Base-by-base conservation (phyloP, 1,140 invertebrate genomes). In the Homalodisca vitripennis region DNA sequence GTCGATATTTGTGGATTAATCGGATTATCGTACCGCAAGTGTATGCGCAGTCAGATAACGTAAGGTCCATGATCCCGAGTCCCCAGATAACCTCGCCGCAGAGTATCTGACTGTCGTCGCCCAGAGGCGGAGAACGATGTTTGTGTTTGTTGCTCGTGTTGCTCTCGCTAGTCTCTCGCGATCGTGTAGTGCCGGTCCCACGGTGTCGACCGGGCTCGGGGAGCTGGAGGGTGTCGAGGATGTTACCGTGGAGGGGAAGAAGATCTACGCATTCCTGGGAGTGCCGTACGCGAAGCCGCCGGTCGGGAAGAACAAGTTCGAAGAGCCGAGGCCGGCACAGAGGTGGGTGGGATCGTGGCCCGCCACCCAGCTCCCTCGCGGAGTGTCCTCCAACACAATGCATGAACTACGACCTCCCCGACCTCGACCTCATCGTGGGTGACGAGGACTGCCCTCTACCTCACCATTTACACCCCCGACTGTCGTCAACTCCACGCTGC, bases 401-500 rank as follows among this genome's bases (percentile, higher is more conserved):
- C 26, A 26, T 66, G 10, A 32, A 66, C 32, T 6, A 27, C 6
- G 26, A 22, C 10, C 17, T 47, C 31, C 17, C 20, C n/a, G 17
- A 31, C 12, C 10, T 17, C 22, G 14, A n/a, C 12, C 20, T 17
- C 2, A 51, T 64, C 17, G 29, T 60, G 6, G 68, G 68, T 31
- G 68, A 48, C 14, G 68, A 69, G n/a, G 68, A 69, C 30, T 69
- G 68, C 22, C 53, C n/a, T 69, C 14, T 69, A 62, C 31, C 22
- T 69, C 20, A 69, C 63, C 30, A 46, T 69, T n/a, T 69, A 47
- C 26, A 69, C 68, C 13, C 68, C 68, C 3, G 3, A 6, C 29
- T n/a, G n/a, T n/a, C n/a, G n/a, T n/a, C n/a, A 27, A 27, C 3
- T 47, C 63, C 10, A 27, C 14, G 10, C 46, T 1, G 6, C 26